Evolutionary conservation across 2,888 invertebrate genomes (phyloP).

Genomic region (Diachrysia chrysitis): DNA sequence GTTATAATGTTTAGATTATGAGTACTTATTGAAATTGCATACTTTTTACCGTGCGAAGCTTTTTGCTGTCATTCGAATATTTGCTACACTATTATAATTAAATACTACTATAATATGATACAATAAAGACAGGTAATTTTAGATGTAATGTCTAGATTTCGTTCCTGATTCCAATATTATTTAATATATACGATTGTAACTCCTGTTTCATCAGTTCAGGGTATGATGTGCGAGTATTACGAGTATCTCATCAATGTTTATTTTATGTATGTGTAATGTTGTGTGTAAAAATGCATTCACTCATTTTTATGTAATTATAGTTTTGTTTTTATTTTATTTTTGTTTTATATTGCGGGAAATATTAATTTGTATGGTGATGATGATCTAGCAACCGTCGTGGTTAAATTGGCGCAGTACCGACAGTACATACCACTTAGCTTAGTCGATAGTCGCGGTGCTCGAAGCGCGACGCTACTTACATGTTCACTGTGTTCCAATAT

Average conservation of each 20-base stretch:
- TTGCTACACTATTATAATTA: conserved; percentile 69
- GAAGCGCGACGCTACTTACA: conserved; percentile 25
- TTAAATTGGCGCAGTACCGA: conserved; percentile 52
- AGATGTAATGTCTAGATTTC: conserved; percentile 65
- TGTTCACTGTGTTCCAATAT: conserved; percentile 34
- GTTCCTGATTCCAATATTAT: conserved; percentile 60
- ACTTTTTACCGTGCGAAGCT: conserved; percentile 68
- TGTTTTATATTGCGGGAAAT: conserved; percentile 66
- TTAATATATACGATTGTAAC: conserved; percentile 54
- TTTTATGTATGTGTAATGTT: conserved; percentile 69
- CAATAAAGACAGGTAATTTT: conserved; percentile 74
- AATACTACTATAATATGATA: conserved; percentile 44
- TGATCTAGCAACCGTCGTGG: conserved; percentile 59
- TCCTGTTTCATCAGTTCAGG: conserved; percentile 59
- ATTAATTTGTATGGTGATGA: conserved; percentile 70
- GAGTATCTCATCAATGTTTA: conserved; percentile 68
- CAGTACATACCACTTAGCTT: conserved; percentile 46
- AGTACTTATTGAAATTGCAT: conserved; percentile 78
- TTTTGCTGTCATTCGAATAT: conserved; percentile 67
- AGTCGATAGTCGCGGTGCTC: conserved; percentile 29
- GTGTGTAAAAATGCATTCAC: conserved; percentile 71
- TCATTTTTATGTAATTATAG: conserved; percentile 75
- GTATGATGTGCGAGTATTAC: conserved; percentile 66
- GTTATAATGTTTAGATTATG: conserved; percentile 68
- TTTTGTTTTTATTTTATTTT: conserved; percentile 71